These are phyloP conservation scores for Toxotes chatareus DNA, from an alignment of 2,113 vertebrate species.

Conservation along the genomic window DNA sequence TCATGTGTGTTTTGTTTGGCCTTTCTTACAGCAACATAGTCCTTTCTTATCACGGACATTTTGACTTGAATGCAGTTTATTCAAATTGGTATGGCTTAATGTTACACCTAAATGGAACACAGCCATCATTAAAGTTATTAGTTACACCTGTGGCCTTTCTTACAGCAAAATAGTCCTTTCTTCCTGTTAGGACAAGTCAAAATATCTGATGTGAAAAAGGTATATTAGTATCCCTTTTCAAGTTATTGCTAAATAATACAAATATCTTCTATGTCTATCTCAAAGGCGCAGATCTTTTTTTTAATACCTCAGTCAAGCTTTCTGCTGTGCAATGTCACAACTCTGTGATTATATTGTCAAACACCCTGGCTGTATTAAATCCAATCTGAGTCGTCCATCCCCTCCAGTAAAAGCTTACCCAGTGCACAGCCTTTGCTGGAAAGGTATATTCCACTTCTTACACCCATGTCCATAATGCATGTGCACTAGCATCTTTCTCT, in stretches of 20 bases:
- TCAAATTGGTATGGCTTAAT: neutral
- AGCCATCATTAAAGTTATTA: neutral
- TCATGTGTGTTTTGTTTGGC: neutral
- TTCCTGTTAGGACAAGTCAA: neutral
- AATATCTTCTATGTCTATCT: neutral
- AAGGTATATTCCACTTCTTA: conserved; percentile 1
- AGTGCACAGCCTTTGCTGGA: conserved; percentile 21
- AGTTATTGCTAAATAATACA: neutral
- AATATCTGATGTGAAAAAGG: neutral
- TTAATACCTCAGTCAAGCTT: conserved; percentile 11
- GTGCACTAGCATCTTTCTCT: conserved; percentile 14
- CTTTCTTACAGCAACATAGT: neutral
- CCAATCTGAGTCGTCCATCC: neutral
- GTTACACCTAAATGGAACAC: neutral
- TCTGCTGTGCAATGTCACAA: conserved; percentile 21
- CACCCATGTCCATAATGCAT: conserved; percentile 19
- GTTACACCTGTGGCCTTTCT: neutral
- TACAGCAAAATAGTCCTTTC: neutral
- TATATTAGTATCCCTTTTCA: neutral
- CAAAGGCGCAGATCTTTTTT: neutral
- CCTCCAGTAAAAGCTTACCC: conserved; percentile 37
- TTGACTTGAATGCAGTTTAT: neutral
- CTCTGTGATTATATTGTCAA: neutral
- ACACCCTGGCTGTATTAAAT: conserved; percentile 9
- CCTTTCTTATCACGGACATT: neutral